Conservation (phyloP, 1,140 invertebrate genomes). For the Sminthurides bifidus region DNA sequence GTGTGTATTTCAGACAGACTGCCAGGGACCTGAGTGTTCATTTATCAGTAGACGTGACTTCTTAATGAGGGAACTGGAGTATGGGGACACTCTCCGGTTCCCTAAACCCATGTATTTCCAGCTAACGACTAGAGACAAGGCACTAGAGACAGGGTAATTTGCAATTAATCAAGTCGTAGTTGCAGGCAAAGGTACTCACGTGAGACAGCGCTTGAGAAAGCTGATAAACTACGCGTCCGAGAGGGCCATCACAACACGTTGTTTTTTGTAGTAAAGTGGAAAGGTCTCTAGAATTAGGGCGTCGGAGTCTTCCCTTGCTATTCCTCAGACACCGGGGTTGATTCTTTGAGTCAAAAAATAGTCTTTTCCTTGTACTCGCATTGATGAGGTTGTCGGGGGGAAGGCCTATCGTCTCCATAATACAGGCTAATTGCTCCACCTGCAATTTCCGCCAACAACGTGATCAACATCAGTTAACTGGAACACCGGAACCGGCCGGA, state of each 20-base stretch:
- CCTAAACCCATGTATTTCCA: no score
- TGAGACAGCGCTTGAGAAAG: constrained; percentile 29
- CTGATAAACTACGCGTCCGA: constrained; percentile 29
- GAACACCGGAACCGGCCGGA: background rate
- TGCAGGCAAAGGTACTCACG: constrained; percentile 18
- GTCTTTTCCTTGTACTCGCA: constrained; percentile 1
- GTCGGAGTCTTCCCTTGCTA: constrained; percentile 24
- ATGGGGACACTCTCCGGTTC: no score
- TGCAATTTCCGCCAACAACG: constrained; percentile 1
- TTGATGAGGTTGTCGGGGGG: background rate
- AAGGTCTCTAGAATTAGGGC: constrained; percentile 25
- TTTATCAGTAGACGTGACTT: no score
- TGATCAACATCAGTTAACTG: background rate
- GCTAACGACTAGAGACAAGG: no score
- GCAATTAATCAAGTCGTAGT: no score
- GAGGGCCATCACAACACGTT: constrained; percentile 5
- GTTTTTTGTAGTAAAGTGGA: constrained; percentile 15
- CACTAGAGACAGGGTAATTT: no score
- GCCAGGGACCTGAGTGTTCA: no score
- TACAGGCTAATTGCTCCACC: constrained; percentile 90
- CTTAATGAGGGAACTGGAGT: no score
- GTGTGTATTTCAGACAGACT: no score
- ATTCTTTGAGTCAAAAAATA: constrained; percentile 28
- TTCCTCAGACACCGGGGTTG: constrained; percentile 28
- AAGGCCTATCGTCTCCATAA: constrained; percentile 84